phyloP scores from a whole-genome alignment of 2,888 invertebrate species.

The Platerodrilus igneus region DNA sequence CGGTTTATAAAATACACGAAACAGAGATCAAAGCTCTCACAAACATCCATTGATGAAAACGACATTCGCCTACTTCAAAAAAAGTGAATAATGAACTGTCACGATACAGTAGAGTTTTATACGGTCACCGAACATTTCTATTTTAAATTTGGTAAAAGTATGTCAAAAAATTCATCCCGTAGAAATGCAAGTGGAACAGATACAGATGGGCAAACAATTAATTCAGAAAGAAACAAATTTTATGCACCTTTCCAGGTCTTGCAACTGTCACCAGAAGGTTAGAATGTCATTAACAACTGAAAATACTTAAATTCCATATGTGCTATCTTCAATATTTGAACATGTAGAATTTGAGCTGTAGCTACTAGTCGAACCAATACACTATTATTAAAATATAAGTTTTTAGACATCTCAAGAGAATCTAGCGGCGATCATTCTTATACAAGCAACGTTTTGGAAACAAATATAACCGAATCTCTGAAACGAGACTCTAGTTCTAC shows the following conservation, averaged over 20 bases:
- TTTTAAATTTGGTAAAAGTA: constrained; percentile 17
- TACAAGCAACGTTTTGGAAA: too few relatives aligned
- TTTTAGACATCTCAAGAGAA: constrained; percentile 7
- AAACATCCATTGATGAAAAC: constrained; percentile 17
- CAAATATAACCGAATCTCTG: too few relatives aligned
- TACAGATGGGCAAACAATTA: too few relatives aligned
- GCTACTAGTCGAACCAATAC: too few relatives aligned
- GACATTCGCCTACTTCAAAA: constrained; percentile 18
- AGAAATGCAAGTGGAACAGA: constrained; percentile 19
- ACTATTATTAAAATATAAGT: too few relatives aligned
- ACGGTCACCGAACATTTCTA: constrained; percentile 15
- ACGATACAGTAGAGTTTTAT: constrained; percentile 20
- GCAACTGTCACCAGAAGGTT: constrained; percentile 14
- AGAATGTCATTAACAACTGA: constrained; percentile 10
- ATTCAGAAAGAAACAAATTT: too few relatives aligned
- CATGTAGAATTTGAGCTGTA: too few relatives aligned
- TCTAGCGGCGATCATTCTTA: constrained; percentile 3
- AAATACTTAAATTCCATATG: too few relatives aligned
- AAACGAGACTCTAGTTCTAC: too few relatives aligned
- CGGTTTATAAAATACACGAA: too few relatives aligned
- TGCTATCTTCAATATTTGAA: too few relatives aligned
- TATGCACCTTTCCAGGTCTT: constrained; percentile 5
- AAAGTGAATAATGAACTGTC: constrained; percentile 20
- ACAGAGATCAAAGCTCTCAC: constrained; percentile 16
- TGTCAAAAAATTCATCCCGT: constrained; percentile 24